A percentile compares a stretch with the other conserved stretches of the same genome.
phyloP scores from a whole-genome alignment of 2,888 invertebrate species.

The Sinopyrophorus schimmeli region DNA sequence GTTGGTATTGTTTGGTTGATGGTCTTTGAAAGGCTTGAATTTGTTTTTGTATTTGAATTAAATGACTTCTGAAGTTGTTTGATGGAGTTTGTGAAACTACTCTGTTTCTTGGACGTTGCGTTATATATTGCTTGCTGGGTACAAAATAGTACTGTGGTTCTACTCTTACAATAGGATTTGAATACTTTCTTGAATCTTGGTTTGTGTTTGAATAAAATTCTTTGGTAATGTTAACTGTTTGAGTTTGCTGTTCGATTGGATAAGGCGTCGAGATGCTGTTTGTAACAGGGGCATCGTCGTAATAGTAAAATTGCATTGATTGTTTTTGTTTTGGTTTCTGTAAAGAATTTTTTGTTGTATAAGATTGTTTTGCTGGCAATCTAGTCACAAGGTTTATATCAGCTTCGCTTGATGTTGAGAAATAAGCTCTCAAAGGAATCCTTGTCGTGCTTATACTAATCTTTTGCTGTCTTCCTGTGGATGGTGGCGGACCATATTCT shows the following conservation, averaged over 20 bases:
- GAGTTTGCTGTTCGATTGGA: conserved; percentile 27
- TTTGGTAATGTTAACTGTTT: conserved; percentile 37
- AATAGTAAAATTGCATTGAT: conserved; percentile 68
- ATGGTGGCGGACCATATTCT: conserved; percentile 57
- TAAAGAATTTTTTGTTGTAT: conserved; percentile 45
- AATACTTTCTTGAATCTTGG: conserved; percentile 24
- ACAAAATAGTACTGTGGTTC: conserved; percentile 48
- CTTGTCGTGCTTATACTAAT: conserved; percentile 60
- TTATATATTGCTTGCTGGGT: conserved; percentile 40
- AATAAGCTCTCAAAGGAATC: conserved; percentile 66
- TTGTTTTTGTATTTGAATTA: conserved; percentile 67
- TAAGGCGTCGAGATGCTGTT: conserved; percentile 39
- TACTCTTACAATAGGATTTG: conserved; percentile 13
- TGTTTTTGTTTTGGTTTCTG: conserved; percentile 49
- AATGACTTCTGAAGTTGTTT: conserved; percentile 66
- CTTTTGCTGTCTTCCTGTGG: conserved; percentile 48
- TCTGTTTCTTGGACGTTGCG: conserved; percentile 44
- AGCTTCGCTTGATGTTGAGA: conserved; percentile 60
- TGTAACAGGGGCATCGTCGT: conserved; percentile 59
- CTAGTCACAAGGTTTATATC: conserved; percentile 59
- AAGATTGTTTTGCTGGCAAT: conserved; percentile 33
- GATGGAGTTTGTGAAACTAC: conserved; percentile 46
- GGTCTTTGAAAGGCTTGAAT: conserved; percentile 62
- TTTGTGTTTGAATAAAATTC: conserved; percentile 37
- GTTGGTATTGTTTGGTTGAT: conserved; percentile 57